Evolutionary conservation across 1,140 invertebrate species (phyloP), one percentile per base, ranked within the genome.

Genomic region (Tyrophagus putrescentiae): DNA sequence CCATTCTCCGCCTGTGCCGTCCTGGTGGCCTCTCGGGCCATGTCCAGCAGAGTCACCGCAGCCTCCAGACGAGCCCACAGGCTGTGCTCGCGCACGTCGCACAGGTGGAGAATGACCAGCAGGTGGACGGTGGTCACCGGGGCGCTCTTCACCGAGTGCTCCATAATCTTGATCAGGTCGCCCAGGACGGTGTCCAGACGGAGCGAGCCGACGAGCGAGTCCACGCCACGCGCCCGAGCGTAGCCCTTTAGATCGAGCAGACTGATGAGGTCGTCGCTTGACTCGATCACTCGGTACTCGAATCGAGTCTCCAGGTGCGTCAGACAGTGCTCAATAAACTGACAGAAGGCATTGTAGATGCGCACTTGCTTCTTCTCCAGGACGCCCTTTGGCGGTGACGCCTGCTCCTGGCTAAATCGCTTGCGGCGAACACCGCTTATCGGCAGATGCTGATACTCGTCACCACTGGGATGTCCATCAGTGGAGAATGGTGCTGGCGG

Each of bases 31-130:
- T 9, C 11, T 28, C 21, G 45, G 16, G 31, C 21, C 21, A 3
- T 9, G 31, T 50, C 9, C 27, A 57, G 31, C 27, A 57, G 29
- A 2, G 13, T 18, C 1, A 57, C 44, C 9, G 4, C 29, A 36
- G 31, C 18, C 13, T 28, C 16, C 13, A 57, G 39, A 41, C 56
- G 29, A 27, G 23, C 33, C 56, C 56, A 57, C 1, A 36, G 16
- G 29, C 44, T 27, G 2, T 34, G 4, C 44, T 57, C 56, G 27
- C 56, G 29, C 18, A 54, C n/a, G 44, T 57, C 56, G 21, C 31
- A 36, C 16, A 57, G 31, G 44, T 57, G 56, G 25, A 57, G 31
- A 13, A 23, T 27, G 2, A 39, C 29, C 44, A 57, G 44, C 7
- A 57, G 2, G n/a, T 57, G 56, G 2, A 57, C 18, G 23, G 56